Conservation (phyloP, 2,888 invertebrate species). For the Aphodius granarius region DNA sequence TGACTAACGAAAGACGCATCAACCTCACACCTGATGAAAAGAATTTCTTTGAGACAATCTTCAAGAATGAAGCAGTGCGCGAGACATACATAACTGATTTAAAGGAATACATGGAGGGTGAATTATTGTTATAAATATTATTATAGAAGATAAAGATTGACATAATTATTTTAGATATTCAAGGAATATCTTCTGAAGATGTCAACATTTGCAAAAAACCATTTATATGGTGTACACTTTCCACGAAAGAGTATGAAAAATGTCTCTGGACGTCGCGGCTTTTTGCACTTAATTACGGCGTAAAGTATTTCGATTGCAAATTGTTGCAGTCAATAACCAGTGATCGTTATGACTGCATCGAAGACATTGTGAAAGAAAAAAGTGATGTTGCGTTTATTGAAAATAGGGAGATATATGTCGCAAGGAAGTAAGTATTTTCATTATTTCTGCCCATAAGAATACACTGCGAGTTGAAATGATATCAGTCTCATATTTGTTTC, state of each 20-base stretch:
- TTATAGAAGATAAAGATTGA: background rate
- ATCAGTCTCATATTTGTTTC: no score
- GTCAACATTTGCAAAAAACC: background rate
- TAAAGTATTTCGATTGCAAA: background rate
- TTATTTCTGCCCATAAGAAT: no score
- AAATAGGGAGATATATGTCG: background rate
- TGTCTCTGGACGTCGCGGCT: background rate
- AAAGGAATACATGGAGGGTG: background rate
- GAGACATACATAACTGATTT: background rate
- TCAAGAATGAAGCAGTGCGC: background rate
- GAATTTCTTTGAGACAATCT: background rate
- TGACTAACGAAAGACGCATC: background rate
- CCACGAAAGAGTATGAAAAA: background rate
- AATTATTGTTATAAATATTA: background rate
- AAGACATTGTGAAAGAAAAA: background rate
- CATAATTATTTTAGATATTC: background rate
- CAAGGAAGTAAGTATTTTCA: background rate
- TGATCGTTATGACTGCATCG: background rate
- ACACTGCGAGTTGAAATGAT: no score
- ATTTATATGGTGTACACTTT: background rate
- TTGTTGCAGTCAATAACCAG: background rate
- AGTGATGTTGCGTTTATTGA: background rate
- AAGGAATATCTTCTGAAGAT: background rate
- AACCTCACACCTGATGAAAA: background rate
- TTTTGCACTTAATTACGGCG: background rate